phyloP scores from a whole-genome alignment of 2,888 invertebrate species.

The Sphaeridia pumilis region DNA sequence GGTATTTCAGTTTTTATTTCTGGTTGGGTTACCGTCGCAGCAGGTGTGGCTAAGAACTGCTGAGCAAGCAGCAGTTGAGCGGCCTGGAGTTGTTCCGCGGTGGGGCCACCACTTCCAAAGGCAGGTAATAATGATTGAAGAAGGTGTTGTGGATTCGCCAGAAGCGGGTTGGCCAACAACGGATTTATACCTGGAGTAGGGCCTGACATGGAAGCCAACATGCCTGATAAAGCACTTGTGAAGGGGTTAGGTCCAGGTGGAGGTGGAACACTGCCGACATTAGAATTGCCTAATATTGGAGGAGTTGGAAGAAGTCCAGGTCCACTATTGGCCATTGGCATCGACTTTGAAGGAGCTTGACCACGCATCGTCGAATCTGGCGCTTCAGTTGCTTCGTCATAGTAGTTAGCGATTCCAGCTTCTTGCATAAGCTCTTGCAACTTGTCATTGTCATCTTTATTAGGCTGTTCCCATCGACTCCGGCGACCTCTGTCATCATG shows the following conservation, averaged over 20 bases:
- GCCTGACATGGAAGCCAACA: not conserved
- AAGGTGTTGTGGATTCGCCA: not conserved
- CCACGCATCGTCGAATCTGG: constrained; percentile 6
- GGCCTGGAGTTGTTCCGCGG: not conserved
- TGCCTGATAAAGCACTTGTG: not conserved
- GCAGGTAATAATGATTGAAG: not conserved
- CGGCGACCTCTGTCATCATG: constrained; percentile 13
- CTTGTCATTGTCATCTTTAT: constrained; percentile 33
- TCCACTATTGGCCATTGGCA: not conserved
- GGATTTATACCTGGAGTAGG: constrained; percentile 5
- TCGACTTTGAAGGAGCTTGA: not conserved
- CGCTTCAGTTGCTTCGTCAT: constrained; percentile 29
- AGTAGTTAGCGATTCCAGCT: constrained; percentile 33
- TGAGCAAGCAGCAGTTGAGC: not conserved
- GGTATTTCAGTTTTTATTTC: constrained; percentile 1
- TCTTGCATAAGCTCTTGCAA: constrained; percentile 35
- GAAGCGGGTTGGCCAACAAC: not conserved
- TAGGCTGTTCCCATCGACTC: constrained; percentile 33
- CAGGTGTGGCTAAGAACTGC: not conserved
- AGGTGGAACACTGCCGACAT: constrained; percentile 1
- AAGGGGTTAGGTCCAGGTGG: not conserved
- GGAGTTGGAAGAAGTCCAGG: constrained; percentile 1
- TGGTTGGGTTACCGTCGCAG: not conserved
- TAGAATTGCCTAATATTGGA: too few relatives aligned
- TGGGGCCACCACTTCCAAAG: not conserved